phyloP scores from a whole-genome alignment of 2,888 invertebrate genomes.

The Aricia artaxerxes region DNA sequence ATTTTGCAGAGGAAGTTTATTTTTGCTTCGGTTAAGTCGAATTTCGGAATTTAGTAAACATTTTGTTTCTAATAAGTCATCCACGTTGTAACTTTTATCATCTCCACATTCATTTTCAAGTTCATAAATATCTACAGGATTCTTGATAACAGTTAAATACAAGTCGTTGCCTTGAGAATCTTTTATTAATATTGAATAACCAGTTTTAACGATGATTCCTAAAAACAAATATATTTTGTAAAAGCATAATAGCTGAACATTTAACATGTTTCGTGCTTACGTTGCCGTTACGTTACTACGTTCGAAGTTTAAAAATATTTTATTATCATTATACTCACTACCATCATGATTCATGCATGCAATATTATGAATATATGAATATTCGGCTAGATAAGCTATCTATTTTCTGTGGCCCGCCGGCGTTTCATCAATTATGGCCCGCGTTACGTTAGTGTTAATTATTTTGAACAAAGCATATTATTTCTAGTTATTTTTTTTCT shows the following conservation, averaged over 20 bases:
- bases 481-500: too few relatives aligned
- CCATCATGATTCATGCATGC: too few relatives aligned
- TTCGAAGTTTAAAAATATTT: too few relatives aligned
- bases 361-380: too few relatives aligned
- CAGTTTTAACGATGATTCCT: conserved; percentile 59
- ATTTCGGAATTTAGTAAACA: neutral
- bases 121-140: conserved; percentile 54
- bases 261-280: neutral
- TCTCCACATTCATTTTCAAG: conserved; percentile 50
- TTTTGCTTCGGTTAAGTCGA: neutral
- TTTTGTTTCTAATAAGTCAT: neutral
- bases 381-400: too few relatives aligned
- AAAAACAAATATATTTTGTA: conserved; percentile 48
- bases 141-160: conserved; percentile 54
- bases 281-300: too few relatives aligned
- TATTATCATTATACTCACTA: too few relatives aligned
- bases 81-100: conserved; percentile 31
- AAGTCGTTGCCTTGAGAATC: conserved; percentile 56
- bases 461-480: too few relatives aligned
- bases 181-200: conserved; percentile 57
- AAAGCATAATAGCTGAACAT: neutral
- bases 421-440: too few relatives aligned
- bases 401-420: too few relatives aligned
- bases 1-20: neutral
- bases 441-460: too few relatives aligned